A percentile compares a stretch with the other conserved stretches of the same genome.
Conservation (phyloP, 2,113 vertebrate species). For the Arenaria interpres region DNA sequence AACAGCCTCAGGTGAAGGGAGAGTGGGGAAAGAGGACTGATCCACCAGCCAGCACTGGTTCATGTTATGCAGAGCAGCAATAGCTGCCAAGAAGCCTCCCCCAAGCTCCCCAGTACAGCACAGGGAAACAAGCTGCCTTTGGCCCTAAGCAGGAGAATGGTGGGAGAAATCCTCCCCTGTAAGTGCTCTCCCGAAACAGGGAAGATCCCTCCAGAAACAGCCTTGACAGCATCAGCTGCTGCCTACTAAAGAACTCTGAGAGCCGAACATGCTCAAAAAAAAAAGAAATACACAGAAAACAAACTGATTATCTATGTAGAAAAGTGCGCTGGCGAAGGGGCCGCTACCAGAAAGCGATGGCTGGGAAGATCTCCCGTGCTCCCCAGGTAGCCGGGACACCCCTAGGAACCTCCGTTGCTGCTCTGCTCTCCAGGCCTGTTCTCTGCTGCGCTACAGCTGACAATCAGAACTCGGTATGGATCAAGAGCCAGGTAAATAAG, state of each 20-base stretch:
- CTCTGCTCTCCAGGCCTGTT: neutral
- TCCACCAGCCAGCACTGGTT: neutral
- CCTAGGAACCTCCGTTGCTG: accelerated
- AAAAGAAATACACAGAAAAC: neutral
- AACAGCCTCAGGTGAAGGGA: neutral
- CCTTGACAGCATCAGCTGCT: neutral
- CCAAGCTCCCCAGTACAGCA: too few relatives aligned
- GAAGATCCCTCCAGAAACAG: neutral
- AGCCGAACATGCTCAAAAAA: neutral
- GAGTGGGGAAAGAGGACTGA: neutral
- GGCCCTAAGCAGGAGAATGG: neutral
- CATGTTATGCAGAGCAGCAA: neutral
- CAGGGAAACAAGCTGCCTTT: accelerated
- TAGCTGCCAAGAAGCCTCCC: neutral
- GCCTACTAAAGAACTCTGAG: neutral
- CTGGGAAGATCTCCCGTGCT: neutral
- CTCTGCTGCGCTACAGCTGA: neutral
- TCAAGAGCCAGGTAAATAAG: neutral
- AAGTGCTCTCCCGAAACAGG: neutral
- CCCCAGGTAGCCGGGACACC: neutral
- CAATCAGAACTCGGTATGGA: neutral
- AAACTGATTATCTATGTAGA: neutral
- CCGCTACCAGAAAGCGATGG: accelerated
- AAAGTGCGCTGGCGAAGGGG: neutral
- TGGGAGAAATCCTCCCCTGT: neutral